A percentile compares a stretch with the other conserved stretches of the same genome.
Evolutionary conservation across 2,113 vertebrate species (phyloP).

Genomic region (Copsychus sechellarum): DNA sequence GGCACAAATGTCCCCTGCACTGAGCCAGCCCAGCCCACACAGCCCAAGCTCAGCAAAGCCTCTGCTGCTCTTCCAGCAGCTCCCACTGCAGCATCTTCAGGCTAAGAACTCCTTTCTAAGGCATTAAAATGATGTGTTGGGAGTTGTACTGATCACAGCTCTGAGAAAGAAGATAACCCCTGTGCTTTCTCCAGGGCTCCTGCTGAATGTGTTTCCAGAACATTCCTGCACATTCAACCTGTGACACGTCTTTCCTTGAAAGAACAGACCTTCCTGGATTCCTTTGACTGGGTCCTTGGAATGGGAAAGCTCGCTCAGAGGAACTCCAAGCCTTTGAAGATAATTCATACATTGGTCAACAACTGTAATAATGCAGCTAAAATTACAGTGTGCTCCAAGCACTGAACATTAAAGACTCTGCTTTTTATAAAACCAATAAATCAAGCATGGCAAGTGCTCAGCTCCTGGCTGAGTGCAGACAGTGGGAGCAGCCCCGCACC

Average conservation of each 20-base stretch:
- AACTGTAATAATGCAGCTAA: constrained; percentile 67
- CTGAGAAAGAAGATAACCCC: neutral
- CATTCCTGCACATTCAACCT: neutral
- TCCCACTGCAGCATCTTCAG: neutral
- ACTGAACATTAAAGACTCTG: constrained; percentile 70
- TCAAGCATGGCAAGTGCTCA: constrained; percentile 36
- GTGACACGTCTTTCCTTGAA: constrained; percentile 52
- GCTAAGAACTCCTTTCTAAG: neutral
- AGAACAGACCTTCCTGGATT: constrained; percentile 56
- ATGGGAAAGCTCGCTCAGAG: constrained; percentile 65
- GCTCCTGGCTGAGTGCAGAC: constrained; percentile 45
- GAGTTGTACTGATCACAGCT: neutral
- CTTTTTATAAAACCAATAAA: constrained; percentile 75
- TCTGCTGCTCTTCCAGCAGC: neutral
- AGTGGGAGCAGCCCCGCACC: constrained; percentile 10
- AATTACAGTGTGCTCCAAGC: constrained; percentile 62
- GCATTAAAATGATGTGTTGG: neutral
- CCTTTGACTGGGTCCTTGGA: constrained; percentile 45
- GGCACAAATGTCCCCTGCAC: neutral
- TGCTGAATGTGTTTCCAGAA: constrained; percentile 22
- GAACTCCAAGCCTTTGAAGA: constrained; percentile 71
- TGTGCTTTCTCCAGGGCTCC: neutral
- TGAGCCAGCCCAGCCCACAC: neutral
- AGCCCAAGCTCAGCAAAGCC: neutral
- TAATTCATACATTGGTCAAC: constrained; percentile 73